A percentile compares a stretch with the other conserved stretches of the same genome.
phyloP scores from a whole-genome alignment of 2,888 invertebrate species.

The Incurvaria masculella region DNA sequence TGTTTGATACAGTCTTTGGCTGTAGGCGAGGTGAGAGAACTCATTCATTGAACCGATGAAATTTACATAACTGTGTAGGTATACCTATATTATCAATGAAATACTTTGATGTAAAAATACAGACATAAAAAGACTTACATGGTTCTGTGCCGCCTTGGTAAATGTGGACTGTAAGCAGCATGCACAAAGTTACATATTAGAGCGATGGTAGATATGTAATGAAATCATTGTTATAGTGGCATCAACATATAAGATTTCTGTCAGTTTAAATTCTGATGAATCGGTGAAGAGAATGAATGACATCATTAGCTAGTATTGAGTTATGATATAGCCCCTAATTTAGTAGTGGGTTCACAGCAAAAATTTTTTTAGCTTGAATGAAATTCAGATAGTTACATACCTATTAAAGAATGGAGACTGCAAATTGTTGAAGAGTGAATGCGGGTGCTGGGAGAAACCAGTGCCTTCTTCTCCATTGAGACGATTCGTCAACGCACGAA shows the following conservation, averaged over 20 bases:
- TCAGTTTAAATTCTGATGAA: conserved; percentile 10
- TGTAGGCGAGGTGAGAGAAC: too few relatives aligned
- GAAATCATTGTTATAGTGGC: conserved; percentile 19
- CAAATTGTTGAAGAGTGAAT: conserved; percentile 50
- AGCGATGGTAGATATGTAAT: conserved; percentile 15
- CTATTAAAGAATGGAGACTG: conserved; percentile 54
- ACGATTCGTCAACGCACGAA: conserved; percentile 79
- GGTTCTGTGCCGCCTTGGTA: conserved; percentile 44
- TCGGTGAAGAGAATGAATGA: conserved; percentile 10
- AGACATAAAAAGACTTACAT: conserved; percentile 40
- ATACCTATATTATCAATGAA: too few relatives aligned
- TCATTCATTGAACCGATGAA: too few relatives aligned
- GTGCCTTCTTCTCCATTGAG: conserved; percentile 79
- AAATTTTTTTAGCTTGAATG: too few relatives aligned
- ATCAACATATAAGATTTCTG: not conserved
- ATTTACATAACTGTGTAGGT: too few relatives aligned
- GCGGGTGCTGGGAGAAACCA: conserved; percentile 44
- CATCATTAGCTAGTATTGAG: too few relatives aligned
- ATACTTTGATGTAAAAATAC: conserved; percentile 12
- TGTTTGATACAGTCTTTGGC: too few relatives aligned
- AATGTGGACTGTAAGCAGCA: conserved; percentile 56
- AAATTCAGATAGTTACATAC: conserved; percentile 20
- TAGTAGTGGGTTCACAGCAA: too few relatives aligned
- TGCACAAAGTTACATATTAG: conserved; percentile 37
- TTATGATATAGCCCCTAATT: too few relatives aligned